phyloP scores from a whole-genome alignment of 2,888 invertebrate genomes.

The Calameuta filiformis region DNA sequence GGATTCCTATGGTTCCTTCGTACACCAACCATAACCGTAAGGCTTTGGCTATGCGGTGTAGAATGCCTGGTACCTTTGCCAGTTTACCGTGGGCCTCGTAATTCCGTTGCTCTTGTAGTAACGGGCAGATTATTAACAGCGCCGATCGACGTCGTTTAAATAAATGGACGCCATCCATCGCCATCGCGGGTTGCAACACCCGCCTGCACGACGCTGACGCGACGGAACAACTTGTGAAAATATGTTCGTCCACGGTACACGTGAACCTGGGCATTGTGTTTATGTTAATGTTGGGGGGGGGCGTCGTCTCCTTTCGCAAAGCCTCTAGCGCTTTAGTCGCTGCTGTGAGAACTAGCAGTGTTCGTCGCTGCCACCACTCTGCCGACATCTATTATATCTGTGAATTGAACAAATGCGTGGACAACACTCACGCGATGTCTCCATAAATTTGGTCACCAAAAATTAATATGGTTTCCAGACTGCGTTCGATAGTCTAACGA shows the following conservation, averaged over 20 bases:
- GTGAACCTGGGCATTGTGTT: conserved; percentile 19
- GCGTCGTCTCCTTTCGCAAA: not conserved
- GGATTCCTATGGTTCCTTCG: not conserved
- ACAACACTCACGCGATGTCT: conserved; percentile 24
- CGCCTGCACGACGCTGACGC: conserved; percentile 4
- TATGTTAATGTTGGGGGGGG: conserved; percentile 19
- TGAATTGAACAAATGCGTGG: conserved; percentile 8
- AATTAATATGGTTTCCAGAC: not conserved
- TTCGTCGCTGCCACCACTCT: not conserved
- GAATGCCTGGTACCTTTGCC: not conserved
- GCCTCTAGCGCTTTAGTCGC: not conserved
- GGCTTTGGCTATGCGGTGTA: not conserved
- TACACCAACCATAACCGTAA: not conserved
- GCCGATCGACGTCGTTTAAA: conserved; percentile 14
- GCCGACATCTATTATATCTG: not conserved
- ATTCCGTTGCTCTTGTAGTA: conserved; percentile 6
- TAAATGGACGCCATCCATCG: conserved; percentile 13
- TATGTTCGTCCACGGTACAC: conserved; percentile 14
- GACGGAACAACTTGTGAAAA: conserved; percentile 19
- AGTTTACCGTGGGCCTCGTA: not conserved
- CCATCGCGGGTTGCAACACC: conserved; percentile 12
- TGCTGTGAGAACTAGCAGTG: not conserved
- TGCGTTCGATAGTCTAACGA: not conserved
- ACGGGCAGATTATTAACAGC: conserved; percentile 9
- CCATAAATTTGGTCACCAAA: conserved; percentile 22